Percentiles rank a stretch among this genome's conserved stretches.
These are phyloP conservation scores for Takifugu rubripes DNA, from an alignment of 2,797 vertebrate genomes.

Conservation along the genomic window DNA sequence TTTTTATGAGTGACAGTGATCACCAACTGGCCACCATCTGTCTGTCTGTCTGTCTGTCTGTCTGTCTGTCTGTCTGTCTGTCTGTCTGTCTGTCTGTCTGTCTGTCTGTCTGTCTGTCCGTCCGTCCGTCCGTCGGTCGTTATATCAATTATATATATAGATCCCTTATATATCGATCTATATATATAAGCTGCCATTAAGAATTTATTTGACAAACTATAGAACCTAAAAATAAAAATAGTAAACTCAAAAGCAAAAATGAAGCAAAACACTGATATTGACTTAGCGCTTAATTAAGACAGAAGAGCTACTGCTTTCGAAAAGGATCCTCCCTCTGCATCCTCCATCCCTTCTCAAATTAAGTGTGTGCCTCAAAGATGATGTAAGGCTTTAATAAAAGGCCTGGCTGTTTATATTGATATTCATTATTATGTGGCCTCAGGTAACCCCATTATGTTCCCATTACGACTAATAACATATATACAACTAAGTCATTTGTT, in stretches of 20 bases:
- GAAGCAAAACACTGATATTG: too few relatives aligned
- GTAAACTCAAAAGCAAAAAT: too few relatives aligned
- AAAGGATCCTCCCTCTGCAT: slow-evolving; percentile 31
- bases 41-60: too few relatives aligned
- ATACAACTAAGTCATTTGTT: slow-evolving; percentile 74
- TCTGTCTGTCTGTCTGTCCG: too few relatives aligned
- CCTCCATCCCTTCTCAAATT: slow-evolving; percentile 42
- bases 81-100: too few relatives aligned
- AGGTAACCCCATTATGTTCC: slow-evolving; percentile 75
- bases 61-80: too few relatives aligned
- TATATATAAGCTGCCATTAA: too few relatives aligned
- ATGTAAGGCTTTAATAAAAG: slow-evolving; percentile 82
- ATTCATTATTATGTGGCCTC: slow-evolving; percentile 76
- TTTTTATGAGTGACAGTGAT: slow-evolving; percentile 74
- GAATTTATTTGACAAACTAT: too few relatives aligned
- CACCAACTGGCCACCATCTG: slow-evolving; percentile 53
- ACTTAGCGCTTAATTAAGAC: neutral
- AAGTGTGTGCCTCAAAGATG: slow-evolving; percentile 75
- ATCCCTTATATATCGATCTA: too few relatives aligned
- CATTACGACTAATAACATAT: slow-evolving; percentile 77
- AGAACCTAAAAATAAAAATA: too few relatives aligned
- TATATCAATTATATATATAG: too few relatives aligned
- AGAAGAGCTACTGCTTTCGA: slow-evolving; percentile 14
- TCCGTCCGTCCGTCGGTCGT: too few relatives aligned
- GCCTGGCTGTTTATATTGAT: slow-evolving; percentile 71